Base-by-base conservation (phyloP, 2,113 vertebrate species). In the Strix uralensis region DNA sequence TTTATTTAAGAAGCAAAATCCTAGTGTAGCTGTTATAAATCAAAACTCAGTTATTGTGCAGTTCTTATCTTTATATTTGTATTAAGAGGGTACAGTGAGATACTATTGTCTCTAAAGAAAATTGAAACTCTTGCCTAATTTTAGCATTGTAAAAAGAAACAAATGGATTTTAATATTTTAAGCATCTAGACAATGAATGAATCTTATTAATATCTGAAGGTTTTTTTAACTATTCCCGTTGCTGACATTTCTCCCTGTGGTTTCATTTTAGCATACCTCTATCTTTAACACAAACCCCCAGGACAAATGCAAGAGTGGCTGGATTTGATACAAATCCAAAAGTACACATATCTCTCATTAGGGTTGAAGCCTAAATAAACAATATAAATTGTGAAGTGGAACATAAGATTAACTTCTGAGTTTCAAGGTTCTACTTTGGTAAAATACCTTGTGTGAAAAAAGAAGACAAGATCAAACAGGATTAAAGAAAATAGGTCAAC, bases 401-500 rank as follows among this genome's bases (percentile, higher is more conserved):
- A 91, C 72, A 85, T 32, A 55, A 87, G 89, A 92, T 96, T 92
- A 89, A 63, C 75, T 89, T 91, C 86, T 52, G 44, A 67, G 34
- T 81, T 82, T 91, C 57, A 85, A 81, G 73, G 65, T 85, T 91
- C 44, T 78, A 36, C 40, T 94, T 89, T 25, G 6, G 34, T 81
- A 95, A 92, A 91, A 89, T 74, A 71, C 22, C 57, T n/a, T 67
- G 11, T 47, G 25, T 62, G 11, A 36, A 71, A 81, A 87, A 86
- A 32, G 4, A 54, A 70, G 3, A 22, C 59, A 86, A 78, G 86
- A 65, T 49, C 8, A 92, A 95, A 80, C 13, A 59, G 32, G 59
- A 96, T 96, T 94, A 47, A 66, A 91, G 88, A 95, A 94, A 84
- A 15, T 77, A 95, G 86, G 65, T 89, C 91, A 96, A 19, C 20